Evolutionary conservation across 2,797 vertebrate genomes (phyloP).

Genomic region (Siniperca obscura): DNA sequence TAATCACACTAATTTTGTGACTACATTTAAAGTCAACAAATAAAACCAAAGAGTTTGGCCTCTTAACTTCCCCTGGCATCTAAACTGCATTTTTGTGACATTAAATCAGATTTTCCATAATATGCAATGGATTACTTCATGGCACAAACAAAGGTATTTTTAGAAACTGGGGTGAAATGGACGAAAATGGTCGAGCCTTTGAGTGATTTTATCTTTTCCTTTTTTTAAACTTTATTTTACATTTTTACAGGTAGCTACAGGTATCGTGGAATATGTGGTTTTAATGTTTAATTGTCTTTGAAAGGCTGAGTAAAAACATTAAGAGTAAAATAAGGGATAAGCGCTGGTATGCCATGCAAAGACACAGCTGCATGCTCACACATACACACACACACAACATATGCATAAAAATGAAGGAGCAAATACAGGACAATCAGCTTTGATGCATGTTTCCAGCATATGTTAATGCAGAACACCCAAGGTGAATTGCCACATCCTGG

Average conservation of each 20-base stretch:
- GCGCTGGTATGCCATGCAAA: too few species aligned
- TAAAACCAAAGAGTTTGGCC: conserved; percentile 28
- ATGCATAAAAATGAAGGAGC: conserved; percentile 4
- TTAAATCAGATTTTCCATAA: conserved; percentile 65
- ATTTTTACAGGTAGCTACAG: conserved; percentile 6
- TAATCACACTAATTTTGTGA: conserved; percentile 24
- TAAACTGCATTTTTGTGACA: conserved; percentile 57
- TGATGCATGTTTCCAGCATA: conserved; percentile 47
- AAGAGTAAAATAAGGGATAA: conserved; percentile 9
- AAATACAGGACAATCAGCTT: conserved; percentile 39
- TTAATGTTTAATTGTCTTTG: conserved; percentile 10
- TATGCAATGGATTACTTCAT: conserved; percentile 49
- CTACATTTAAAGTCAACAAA: conserved; percentile 48
- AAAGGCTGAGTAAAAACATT: conserved; percentile 8
- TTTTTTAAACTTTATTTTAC: conserved; percentile 2
- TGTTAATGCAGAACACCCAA: conserved; percentile 60
- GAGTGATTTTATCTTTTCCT: background rate
- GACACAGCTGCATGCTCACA: background rate
- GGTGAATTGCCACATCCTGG: conserved; percentile 39
- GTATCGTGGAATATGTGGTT: background rate
- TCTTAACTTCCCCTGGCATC: conserved; percentile 18
- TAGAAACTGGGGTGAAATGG: conserved; percentile 33
- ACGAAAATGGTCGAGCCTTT: conserved; percentile 7
- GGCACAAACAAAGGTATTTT: conserved; percentile 51
- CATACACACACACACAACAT: background rate